Evolutionary conservation across 2,113 vertebrate genomes (phyloP).

Genomic region (Callipepla californica): DNA sequence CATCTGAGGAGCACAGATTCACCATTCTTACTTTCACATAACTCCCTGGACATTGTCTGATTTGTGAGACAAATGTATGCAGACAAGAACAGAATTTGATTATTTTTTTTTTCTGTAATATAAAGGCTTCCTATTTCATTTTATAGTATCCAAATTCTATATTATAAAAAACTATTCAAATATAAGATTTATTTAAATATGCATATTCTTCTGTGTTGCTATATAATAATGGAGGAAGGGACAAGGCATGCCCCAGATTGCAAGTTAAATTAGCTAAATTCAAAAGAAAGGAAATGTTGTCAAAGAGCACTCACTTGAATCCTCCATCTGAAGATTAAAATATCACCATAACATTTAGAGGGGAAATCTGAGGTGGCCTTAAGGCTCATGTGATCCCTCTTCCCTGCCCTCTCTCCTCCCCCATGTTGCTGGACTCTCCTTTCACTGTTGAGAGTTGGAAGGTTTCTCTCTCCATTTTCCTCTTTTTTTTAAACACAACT

Average conservation of each 20-base stretch:
- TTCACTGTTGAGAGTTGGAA: neutral
- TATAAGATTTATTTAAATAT: neutral
- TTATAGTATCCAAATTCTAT: neutral
- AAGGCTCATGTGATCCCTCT: neutral
- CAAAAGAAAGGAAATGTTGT: neutral
- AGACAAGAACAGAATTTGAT: neutral
- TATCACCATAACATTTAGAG: neutral
- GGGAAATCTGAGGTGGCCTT: neutral
- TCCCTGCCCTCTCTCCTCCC: neutral
- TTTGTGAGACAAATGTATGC: neutral
- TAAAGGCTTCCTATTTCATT: neutral
- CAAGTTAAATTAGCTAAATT: neutral
- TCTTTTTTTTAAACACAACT: slow-evolving; percentile 14
- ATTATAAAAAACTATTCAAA: neutral
- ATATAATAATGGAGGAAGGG: neutral
- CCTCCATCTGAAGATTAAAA: neutral
- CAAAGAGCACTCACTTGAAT: neutral
- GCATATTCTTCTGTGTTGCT: neutral
- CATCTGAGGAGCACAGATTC: neutral
- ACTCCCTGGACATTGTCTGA: neutral
- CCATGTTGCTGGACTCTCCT: neutral
- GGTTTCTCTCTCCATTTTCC: neutral
- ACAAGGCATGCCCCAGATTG: neutral
- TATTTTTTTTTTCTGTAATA: neutral
- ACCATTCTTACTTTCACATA: neutral